These are phyloP conservation scores for Hycleus phaleratus DNA, from an alignment of 1,140 invertebrate genomes.

Conservation along the genomic window DNA sequence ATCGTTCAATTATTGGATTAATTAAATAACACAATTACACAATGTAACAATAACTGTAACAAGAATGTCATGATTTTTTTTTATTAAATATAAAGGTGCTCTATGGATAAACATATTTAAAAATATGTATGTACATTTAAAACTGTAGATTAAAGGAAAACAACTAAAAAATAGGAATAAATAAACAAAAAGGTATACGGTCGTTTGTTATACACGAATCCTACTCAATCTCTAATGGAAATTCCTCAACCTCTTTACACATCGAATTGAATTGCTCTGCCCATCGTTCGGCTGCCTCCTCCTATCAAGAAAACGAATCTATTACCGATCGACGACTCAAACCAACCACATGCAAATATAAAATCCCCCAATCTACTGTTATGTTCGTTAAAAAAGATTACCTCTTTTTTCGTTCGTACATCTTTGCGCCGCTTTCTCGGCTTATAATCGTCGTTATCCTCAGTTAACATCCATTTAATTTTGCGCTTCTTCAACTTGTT, in stretches of 20 bases:
- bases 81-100: neutral
- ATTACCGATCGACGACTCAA: no score
- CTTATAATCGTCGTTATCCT: neutral
- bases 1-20: no score
- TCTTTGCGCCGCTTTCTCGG: conserved; percentile 5
- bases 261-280: conserved; percentile 15
- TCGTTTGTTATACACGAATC: neutral
- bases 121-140: neutral
- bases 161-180: neutral
- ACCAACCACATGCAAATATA: no score
- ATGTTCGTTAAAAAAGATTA: neutral
- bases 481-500: neutral
- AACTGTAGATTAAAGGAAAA: neutral
- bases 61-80: no score
- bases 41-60: no score
- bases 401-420: conserved; percentile 12
- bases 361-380: no score
- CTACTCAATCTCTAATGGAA: conserved; percentile 6
- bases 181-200: neutral
- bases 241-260: conserved; percentile 17
- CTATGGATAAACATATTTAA: neutral
- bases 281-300: conserved; percentile 17
- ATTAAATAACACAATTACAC: no score
- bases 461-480: neutral
- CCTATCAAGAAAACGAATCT: neutral